These are phyloP conservation scores for Orchesella cincta DNA, from an alignment of 1,140 invertebrate genomes.

Conservation along the genomic window DNA sequence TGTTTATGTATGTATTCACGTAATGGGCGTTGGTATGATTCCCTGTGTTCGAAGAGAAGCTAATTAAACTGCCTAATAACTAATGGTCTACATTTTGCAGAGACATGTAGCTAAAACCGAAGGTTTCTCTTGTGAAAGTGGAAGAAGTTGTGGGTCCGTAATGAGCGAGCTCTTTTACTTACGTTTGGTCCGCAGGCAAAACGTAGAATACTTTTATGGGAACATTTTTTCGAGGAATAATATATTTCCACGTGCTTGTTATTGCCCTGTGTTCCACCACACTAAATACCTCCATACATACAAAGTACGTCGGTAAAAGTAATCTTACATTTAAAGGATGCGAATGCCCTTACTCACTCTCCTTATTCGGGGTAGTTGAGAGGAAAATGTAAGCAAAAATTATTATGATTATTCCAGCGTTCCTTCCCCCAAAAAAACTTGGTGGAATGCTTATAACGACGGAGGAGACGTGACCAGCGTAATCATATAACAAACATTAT, in stretches of 20 bases:
- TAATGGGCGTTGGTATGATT: slow-evolving; percentile 21
- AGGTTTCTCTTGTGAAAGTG: not conserved
- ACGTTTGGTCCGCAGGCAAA: not conserved
- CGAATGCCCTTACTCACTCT: not conserved
- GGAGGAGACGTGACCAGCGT: slow-evolving; percentile 15
- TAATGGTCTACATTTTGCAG: slow-evolving; percentile 31
- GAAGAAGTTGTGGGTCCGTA: slow-evolving; percentile 2
- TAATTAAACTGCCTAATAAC: slow-evolving; percentile 34
- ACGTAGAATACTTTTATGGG: slow-evolving; percentile 11
- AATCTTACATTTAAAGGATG: slow-evolving; percentile 19
- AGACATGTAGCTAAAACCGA: slow-evolving; percentile 17
- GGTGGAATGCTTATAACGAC: not conserved
- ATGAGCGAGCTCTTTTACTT: slow-evolving; percentile 16
- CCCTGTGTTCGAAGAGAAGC: not conserved
- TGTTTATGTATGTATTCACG: not conserved
- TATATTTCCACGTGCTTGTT: not conserved
- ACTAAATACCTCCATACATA: not conserved
- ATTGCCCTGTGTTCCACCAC: not conserved
- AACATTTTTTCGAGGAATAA: not conserved
- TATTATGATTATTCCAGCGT: slow-evolving; percentile 28
- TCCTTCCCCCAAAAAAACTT: not conserved
- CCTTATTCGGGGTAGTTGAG: not conserved
- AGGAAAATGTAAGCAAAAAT: slow-evolving; percentile 27
- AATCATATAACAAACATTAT: no score
- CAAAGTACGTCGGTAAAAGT: slow-evolving; percentile 9